Evolutionary conservation across 2,888 invertebrate species (phyloP).

Genomic region (Platycnemis pennipes): DNA sequence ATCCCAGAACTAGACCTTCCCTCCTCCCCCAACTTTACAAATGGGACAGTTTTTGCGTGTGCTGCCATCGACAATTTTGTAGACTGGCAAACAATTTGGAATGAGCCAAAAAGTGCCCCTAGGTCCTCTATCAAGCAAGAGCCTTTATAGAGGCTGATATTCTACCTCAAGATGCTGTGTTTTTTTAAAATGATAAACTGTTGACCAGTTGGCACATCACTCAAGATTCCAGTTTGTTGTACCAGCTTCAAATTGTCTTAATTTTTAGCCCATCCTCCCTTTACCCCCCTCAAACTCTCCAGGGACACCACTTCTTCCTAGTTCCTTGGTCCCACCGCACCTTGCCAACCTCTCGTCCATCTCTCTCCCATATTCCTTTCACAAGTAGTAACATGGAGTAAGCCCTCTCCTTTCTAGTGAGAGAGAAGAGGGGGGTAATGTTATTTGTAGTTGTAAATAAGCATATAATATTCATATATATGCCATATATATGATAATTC

Average conservation of each 20-base stretch:
- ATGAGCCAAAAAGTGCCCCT: neutral
- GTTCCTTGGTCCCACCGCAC: neutral
- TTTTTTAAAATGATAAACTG: neutral
- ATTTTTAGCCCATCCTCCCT: neutral
- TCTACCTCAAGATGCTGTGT: slow-evolving; percentile 58
- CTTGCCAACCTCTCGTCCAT: slow-evolving; percentile 50
- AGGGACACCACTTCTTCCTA: neutral
- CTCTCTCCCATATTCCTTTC: slow-evolving; percentile 57
- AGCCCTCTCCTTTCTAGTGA: slow-evolving; percentile 24
- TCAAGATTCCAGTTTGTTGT: neutral
- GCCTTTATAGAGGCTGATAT: slow-evolving; percentile 36
- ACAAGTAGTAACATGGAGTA: slow-evolving; percentile 44
- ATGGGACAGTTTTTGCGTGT: neutral
- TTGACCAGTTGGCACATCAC: neutral
- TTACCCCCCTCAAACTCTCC: neutral
- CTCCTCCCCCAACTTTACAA: neutral
- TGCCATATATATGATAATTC: slow-evolving; percentile 43
- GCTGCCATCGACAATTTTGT: neutral
- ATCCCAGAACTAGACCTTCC: neutral
- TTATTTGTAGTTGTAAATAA: slow-evolving; percentile 65
- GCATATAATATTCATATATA: slow-evolving; percentile 52
- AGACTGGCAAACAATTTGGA: neutral
- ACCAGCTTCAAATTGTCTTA: neutral
- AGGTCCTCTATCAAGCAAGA: slow-evolving; percentile 4
- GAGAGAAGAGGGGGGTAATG: slow-evolving; percentile 37